These are phyloP conservation scores for Archips crataeganus DNA, from an alignment of 2,888 invertebrate genomes.

Conservation along the genomic window DNA sequence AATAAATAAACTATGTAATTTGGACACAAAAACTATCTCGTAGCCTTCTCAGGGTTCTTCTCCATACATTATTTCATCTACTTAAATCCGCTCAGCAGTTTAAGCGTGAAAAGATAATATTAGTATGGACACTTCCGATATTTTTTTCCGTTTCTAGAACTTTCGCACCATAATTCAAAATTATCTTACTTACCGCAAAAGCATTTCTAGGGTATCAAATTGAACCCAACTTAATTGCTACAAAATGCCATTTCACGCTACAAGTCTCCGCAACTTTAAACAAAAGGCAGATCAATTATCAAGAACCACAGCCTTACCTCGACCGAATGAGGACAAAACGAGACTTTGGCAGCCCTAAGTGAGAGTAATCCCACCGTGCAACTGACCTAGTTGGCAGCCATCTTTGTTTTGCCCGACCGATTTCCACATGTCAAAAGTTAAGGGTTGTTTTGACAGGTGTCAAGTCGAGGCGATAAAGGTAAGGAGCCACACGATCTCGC, in stretches of 20 bases:
- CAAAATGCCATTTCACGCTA: background rate
- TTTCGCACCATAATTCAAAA: too few relatives aligned
- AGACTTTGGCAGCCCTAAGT: slow-evolving; percentile 33
- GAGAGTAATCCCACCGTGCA: slow-evolving; percentile 36
- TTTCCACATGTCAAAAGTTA: slow-evolving; percentile 38
- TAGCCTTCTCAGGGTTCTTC: too few relatives aligned
- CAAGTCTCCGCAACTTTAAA: background rate
- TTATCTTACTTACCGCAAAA: background rate
- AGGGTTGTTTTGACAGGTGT: slow-evolving; percentile 40
- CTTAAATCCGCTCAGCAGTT: too few relatives aligned
- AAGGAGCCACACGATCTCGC: background rate
- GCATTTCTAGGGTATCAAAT: background rate
- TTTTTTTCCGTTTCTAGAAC: too few relatives aligned
- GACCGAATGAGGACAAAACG: background rate
- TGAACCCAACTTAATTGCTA: background rate
- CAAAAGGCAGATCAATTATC: background rate
- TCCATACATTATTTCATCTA: too few relatives aligned
- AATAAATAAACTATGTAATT: too few relatives aligned
- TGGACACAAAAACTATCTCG: too few relatives aligned
- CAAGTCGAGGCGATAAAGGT: slow-evolving; percentile 16
- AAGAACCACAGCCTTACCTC: background rate
- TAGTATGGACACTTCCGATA: too few relatives aligned
- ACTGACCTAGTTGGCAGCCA: slow-evolving; percentile 41
- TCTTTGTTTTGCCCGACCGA: slow-evolving; percentile 36
- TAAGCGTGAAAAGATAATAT: too few relatives aligned